These are phyloP conservation scores for Ephydatia muelleri DNA, from an alignment of 37 sponge, comb jelly and placozoan genomes.

Conservation along the genomic window DNA sequence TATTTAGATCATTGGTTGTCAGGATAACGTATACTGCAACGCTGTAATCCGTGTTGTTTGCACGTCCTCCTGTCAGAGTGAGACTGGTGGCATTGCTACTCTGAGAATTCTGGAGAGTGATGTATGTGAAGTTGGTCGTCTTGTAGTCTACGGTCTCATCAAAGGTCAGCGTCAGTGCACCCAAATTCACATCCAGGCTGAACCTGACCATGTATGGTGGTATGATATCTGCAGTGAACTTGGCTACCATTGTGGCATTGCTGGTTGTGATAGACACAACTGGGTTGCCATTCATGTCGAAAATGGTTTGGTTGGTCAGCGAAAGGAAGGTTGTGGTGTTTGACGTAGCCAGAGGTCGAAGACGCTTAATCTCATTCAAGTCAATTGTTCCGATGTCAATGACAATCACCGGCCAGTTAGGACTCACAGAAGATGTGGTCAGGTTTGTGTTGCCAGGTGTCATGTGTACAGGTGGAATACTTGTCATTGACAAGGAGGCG, in stretches of 20 bases:
- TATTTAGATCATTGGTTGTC: slow-evolving; percentile 65
- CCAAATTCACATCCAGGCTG: slow-evolving; percentile 60
- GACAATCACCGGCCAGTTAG: slow-evolving; percentile 74
- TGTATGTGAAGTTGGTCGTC: slow-evolving; percentile 46
- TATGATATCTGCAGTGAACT: slow-evolving; percentile 68
- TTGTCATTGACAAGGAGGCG: not conserved
- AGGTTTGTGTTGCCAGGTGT: slow-evolving; percentile 44
- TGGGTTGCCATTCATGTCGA: slow-evolving; percentile 70
- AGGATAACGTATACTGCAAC: slow-evolving; percentile 58
- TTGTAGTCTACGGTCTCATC: slow-evolving; percentile 79
- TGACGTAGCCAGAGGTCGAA: slow-evolving; percentile 61
- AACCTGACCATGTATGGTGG: slow-evolving; percentile 60
- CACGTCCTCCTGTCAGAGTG: slow-evolving; percentile 53
- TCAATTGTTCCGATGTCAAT: slow-evolving; percentile 68
- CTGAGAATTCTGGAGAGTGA: slow-evolving; percentile 45
- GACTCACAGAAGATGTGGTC: slow-evolving; percentile 38
- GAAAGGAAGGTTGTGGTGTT: slow-evolving; percentile 67
- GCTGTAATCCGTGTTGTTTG: slow-evolving; percentile 50
- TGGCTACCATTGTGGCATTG: slow-evolving; percentile 60
- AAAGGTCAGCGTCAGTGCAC: slow-evolving; percentile 67
- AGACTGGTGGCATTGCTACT: slow-evolving; percentile 9
- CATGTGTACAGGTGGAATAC: slow-evolving; percentile 10
- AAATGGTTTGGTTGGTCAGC: slow-evolving; percentile 52
- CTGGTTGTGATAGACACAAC: slow-evolving; percentile 63
- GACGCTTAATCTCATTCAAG: slow-evolving; percentile 80